Evolutionary conservation across 2,797 vertebrate species (phyloP), one percentile per base, ranked within the genome.

Genomic region (Hypotaenidia philippensis): DNA sequence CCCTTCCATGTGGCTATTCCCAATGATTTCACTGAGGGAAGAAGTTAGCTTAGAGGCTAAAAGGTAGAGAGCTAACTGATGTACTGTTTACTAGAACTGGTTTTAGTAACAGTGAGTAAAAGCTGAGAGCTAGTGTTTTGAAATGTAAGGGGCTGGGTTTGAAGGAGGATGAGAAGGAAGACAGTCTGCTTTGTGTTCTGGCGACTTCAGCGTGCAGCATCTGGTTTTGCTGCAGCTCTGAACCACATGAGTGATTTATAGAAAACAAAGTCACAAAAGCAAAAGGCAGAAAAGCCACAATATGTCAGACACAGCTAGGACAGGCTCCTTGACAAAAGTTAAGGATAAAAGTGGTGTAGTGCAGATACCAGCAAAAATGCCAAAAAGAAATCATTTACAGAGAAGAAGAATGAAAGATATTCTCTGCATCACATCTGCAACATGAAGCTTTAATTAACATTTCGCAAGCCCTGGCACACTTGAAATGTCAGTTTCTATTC

Each of bases 371-470:
- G 34, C 61, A 81, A 81, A 88, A 96, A 83, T 34, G n/a, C 21
- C 45, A 95, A 55, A 53, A 83, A 96, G 68, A 92, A 87, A 85
- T 64, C 7, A 72, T 70, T 65, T 68, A 23, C 64, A 79, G 63
- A 92, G 64, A 77, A 76, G 34, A 77, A 77, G 44, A 87, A 89
- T 25, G n/a, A 87, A 89, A 84, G 72, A 59, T 60, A 84, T 86
- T 88, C 64, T 80, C 63, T 75, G 63, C 65, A 79, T 60, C 60
- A 79, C 70, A 89, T 89, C 91, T 85, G 78, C 75, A 93, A 91
- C 36, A 60, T 4, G 52, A 95, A 88, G 90, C 71, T 95, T 96
- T 97, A 95, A 96, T 96, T 96, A 97, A 94, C 93, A 94, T 78
- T 96, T 91, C 86, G 66, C 64, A 95, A 90, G 55, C 31, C 52